Percentiles rank a stretch among this genome's conserved stretches.
Evolutionary conservation across 2,888 invertebrate genomes (phyloP).

Genomic region (Ischnura elegans): DNA sequence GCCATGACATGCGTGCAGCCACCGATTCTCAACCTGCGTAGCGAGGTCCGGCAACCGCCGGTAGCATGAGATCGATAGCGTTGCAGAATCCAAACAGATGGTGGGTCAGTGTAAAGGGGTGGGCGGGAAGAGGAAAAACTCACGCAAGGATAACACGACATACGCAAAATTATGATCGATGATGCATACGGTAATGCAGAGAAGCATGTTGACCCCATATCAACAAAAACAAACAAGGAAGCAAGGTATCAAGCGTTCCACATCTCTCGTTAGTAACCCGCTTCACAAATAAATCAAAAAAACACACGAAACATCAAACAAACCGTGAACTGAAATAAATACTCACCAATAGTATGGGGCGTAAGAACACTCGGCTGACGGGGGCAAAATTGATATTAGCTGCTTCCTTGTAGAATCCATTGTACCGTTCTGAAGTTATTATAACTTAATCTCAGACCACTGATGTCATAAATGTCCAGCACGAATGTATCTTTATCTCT

Average conservation of each 20-base stretch:
- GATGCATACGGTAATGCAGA: neutral
- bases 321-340: neutral
- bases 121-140: conserved; percentile 37
- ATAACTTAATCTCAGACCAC: neutral
- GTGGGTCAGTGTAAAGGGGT: conserved; percentile 53
- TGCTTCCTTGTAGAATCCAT: conserved; percentile 61
- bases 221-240: neutral
- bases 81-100: conserved; percentile 67
- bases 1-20: conserved; percentile 56
- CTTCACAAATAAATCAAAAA: neutral
- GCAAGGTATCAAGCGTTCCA: neutral
- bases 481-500: neutral
- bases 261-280: too few species aligned
- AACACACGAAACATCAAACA: neutral
- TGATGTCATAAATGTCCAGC: conserved; percentile 51
- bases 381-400: conserved; percentile 73
- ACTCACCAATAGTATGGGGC: conserved; percentile 74
- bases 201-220: neutral
- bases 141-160: neutral
- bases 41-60: conserved; percentile 63
- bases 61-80: conserved; percentile 67
- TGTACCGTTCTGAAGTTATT: neutral
- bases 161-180: neutral
- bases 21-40: conserved; percentile 60
- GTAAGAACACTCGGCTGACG: conserved; percentile 73